A percentile compares a stretch with the other conserved stretches of the same genome.
Conservation (phyloP, 2,888 invertebrate species). For the Andricus quercusramuli region DNA sequence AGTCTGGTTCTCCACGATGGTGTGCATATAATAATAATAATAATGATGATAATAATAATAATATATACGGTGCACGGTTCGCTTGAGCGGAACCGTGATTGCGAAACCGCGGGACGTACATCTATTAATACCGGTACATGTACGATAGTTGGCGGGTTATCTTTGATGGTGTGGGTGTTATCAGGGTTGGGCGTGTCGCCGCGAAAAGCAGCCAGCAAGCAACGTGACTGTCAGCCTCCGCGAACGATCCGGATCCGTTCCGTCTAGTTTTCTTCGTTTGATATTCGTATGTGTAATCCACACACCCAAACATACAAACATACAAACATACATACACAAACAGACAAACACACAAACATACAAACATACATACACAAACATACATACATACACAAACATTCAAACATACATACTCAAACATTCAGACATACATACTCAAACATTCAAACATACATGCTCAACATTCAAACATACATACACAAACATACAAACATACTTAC, state of each 20-base stretch:
- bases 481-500: too few relatives aligned
- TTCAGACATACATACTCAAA: too few relatives aligned
- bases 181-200: slow-evolving; percentile 77
- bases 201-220: slow-evolving; percentile 69
- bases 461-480: too few relatives aligned
- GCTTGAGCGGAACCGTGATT: slow-evolving; percentile 57
- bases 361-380: too few relatives aligned
- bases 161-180: slow-evolving; percentile 77
- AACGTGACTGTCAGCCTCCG: slow-evolving; percentile 71
- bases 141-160: slow-evolving; percentile 63
- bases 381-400: too few relatives aligned
- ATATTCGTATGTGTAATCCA: slow-evolving; percentile 6
- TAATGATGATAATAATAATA: slow-evolving; percentile 25
- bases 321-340: too few relatives aligned
- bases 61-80: slow-evolving; percentile 35
- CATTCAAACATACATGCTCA: too few relatives aligned
- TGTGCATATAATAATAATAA: slow-evolving; percentile 42
- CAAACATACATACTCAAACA: too few relatives aligned
- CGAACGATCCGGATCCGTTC: slow-evolving; percentile 66
- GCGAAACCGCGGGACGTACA: slow-evolving; percentile 73
- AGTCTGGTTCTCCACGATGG: slow-evolving; percentile 48
- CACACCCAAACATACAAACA: background rate
- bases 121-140: slow-evolving; percentile 69
- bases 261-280: slow-evolving; percentile 53
- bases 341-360: too few relatives aligned